A percentile compares a stretch with the other conserved stretches of the same genome.
These are phyloP conservation scores for Balaeniceps rex DNA, from an alignment of 2,113 vertebrate genomes.

Conservation along the genomic window DNA sequence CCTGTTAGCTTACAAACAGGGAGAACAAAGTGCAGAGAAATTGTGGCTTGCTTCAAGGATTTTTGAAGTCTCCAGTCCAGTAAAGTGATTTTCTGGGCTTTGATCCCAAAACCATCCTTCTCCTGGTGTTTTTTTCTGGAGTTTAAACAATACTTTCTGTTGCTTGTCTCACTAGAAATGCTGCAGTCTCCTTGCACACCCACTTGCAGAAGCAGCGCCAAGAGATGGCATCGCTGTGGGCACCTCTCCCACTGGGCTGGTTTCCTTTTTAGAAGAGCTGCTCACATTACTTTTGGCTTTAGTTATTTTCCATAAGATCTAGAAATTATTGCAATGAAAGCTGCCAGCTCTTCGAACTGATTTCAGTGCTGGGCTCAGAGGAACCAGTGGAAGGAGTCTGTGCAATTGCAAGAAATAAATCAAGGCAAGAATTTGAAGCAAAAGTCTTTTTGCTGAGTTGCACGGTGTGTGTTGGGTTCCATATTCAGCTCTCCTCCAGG, in stretches of 20 bases:
- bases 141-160: neutral
- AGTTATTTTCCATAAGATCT: conserved; percentile 17
- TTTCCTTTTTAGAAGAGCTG: conserved; percentile 6
- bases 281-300: conserved; percentile 24
- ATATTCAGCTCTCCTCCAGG: neutral
- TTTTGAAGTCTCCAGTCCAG: neutral
- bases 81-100: conserved; percentile 12
- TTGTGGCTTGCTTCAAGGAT: neutral
- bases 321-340: conserved; percentile 6
- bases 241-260: neutral
- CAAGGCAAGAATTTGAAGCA: neutral
- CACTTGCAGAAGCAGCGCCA: neutral
- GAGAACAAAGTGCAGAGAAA: neutral
- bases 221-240: neutral
- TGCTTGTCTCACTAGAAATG: neutral
- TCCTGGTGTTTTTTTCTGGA: neutral
- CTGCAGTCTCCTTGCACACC: neutral
- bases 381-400: neutral
- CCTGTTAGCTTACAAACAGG: neutral
- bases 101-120: neutral
- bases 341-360: neutral
- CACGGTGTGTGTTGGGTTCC: neutral
- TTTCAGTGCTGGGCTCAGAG: neutral
- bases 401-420: conserved; percentile 17
- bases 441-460: conserved; percentile 11